A percentile compares a stretch with the other conserved stretches of the same genome.
Conservation (phyloP, 2,888 invertebrate genomes). For the Hylaea fasciaria region DNA sequence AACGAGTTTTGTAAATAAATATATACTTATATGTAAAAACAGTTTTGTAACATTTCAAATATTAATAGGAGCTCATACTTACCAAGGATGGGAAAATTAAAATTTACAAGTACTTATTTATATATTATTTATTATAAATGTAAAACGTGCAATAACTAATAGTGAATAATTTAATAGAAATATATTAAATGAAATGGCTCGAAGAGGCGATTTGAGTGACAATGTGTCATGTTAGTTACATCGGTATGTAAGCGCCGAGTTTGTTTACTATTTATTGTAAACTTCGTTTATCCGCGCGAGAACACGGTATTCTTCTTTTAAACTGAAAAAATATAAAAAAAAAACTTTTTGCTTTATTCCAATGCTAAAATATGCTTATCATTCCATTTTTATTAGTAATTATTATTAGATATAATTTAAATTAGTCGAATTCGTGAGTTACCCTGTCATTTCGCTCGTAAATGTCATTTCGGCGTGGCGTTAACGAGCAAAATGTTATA, state of each 20-base stretch:
- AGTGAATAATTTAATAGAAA: conserved; percentile 83
- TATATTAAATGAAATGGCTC: conserved; percentile 79
- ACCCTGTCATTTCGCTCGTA: conserved; percentile 50
- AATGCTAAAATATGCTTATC: conserved; percentile 69
- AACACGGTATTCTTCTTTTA: conserved; percentile 48
- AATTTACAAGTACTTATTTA: conserved; percentile 85
- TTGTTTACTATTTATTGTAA: conserved; percentile 82
- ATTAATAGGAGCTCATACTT: conserved; percentile 81
- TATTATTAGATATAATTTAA: conserved; percentile 72
- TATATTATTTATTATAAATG: conserved; percentile 85
- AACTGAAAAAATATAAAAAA: conserved; percentile 50
- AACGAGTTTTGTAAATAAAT: conserved; percentile 83
- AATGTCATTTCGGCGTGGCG: conserved; percentile 46
- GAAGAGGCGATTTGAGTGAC: conserved; percentile 64
- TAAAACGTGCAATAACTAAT: conserved; percentile 86
- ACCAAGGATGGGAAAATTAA: conserved; percentile 81
- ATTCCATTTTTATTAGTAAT: conserved; percentile 71
- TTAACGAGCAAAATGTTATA: conserved; percentile 36
- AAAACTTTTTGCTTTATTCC: conserved; percentile 61
- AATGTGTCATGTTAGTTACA: conserved; percentile 50
- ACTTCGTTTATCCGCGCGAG: conserved; percentile 68
- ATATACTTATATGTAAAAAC: conserved; percentile 80
- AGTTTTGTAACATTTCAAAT: conserved; percentile 84
- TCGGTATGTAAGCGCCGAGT: conserved; percentile 49
- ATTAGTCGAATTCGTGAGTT: conserved; percentile 78